Percentiles rank a stretch among this genome's conserved stretches.
These are phyloP conservation scores for Carcinoscorpius rotundicauda DNA, from an alignment of 1,140 invertebrate species.

Conservation along the genomic window DNA sequence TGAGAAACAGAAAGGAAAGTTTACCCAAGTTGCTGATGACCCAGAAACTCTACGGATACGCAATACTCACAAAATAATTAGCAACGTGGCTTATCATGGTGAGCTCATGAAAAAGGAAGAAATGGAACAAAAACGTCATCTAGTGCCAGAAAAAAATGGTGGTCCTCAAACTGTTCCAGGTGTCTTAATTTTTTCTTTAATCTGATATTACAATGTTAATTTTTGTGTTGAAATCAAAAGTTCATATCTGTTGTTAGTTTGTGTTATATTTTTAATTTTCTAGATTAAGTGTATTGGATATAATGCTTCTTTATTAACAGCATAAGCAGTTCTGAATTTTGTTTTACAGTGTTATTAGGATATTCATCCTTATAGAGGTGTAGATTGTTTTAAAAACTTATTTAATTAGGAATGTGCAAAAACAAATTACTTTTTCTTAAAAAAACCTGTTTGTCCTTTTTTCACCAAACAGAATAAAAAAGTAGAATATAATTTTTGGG, in stretches of 20 bases:
- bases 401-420: too few species aligned
- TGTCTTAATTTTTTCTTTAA: constrained; percentile 9
- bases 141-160: constrained; percentile 35
- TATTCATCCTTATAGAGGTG: too few species aligned
- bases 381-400: too few species aligned
- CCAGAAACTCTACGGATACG: constrained; percentile 89
- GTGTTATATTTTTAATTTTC: too few species aligned
- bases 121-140: constrained; percentile 75
- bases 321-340: too few species aligned
- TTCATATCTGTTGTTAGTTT: background rate
- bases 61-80: constrained; percentile 85
- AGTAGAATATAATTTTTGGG: too few species aligned
- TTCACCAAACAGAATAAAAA: too few species aligned
- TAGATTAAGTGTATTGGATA: too few species aligned
- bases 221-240: background rate
- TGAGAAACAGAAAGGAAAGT: constrained; percentile 88
- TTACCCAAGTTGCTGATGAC: constrained; percentile 58
- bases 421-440: too few species aligned
- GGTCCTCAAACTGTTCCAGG: constrained; percentile 6
- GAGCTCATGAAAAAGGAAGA: constrained; percentile 70
- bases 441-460: too few species aligned
- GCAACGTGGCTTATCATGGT: constrained; percentile 89
- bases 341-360: too few species aligned
- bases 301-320: too few species aligned
- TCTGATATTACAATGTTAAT: background rate